A percentile compares a stretch with the other conserved stretches of the same genome.
These are phyloP conservation scores for Mustela lutreola DNA, from an alignment of 2,113 vertebrate species.

Conservation along the genomic window DNA sequence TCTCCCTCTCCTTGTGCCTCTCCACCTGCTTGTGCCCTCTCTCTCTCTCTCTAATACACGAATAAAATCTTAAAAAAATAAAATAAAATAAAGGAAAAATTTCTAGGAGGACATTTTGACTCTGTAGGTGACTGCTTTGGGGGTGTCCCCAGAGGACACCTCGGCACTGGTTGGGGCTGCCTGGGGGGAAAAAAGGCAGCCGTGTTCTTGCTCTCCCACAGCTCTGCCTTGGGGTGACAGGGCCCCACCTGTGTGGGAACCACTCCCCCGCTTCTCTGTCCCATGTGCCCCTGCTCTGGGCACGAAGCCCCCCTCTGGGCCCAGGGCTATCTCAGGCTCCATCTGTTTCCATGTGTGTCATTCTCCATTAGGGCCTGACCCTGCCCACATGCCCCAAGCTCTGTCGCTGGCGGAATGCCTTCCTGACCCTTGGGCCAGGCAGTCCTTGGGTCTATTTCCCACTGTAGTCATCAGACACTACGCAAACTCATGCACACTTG, in stretches of 20 bases:
- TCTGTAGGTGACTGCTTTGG: neutral
- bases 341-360: rapidly evolving
- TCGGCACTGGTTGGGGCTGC: neutral
- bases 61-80: too few relatives aligned
- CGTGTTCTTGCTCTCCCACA: rapidly evolving
- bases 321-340: rapidly evolving
- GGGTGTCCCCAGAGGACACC: neutral
- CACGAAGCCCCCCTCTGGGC: neutral
- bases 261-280: neutral
- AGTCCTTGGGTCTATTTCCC: neutral
- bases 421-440: neutral
- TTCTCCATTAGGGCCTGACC: neutral
- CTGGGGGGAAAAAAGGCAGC: neutral
- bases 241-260: neutral
- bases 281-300: neutral
- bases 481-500: neutral
- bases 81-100: neutral
- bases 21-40: too few relatives aligned
- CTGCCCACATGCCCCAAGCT: neutral
- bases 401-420: rapidly evolving
- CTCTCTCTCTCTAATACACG: too few relatives aligned
- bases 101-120: neutral
- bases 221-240: neutral
- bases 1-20: neutral
- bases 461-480: neutral